A percentile compares a stretch with the other conserved stretches of the same genome.
phyloP scores from a whole-genome alignment of 2,888 invertebrate species.

The Trichopoda pennipes region DNA sequence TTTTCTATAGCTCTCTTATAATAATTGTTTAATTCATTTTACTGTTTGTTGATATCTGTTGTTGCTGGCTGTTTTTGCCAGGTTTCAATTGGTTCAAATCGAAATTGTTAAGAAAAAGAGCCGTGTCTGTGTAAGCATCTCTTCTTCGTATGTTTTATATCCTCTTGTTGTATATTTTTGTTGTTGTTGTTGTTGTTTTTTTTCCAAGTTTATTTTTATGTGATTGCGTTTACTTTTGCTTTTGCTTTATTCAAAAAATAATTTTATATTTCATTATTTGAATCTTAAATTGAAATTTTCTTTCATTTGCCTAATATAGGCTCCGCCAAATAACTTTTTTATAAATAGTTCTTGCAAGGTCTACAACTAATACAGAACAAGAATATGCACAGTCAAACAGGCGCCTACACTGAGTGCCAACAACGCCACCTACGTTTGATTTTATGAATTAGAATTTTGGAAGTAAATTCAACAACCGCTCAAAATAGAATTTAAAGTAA shows the following conservation, averaged over 20 bases:
- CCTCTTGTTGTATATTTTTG: not conserved
- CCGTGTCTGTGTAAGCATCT: conserved; percentile 59
- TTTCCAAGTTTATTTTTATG: conserved; percentile 1
- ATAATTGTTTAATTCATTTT: not conserved
- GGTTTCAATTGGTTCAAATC: conserved; percentile 54
- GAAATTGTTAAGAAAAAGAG: conserved; percentile 20
- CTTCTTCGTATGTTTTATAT: conserved; percentile 45
- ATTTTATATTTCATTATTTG: too few species aligned
- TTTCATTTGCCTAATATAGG: too few species aligned
- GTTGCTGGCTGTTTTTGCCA: conserved; percentile 20
- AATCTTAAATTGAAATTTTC: too few species aligned
- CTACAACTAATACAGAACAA: too few species aligned
- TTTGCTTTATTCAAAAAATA: conserved; percentile 26
- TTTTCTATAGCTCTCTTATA: not conserved
- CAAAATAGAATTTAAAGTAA: too few species aligned
- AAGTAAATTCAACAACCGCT: too few species aligned
- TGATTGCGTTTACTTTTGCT: conserved; percentile 4
- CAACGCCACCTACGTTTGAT: too few species aligned
- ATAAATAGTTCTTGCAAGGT: too few species aligned
- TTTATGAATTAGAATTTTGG: too few species aligned
- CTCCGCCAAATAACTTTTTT: too few species aligned
- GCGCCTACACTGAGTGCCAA: too few species aligned
- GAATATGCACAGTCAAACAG: too few species aligned
- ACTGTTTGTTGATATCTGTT: not conserved
- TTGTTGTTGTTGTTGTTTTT: not conserved